Base-by-base conservation (phyloP, 2,888 invertebrate genomes). In the Drosophila cognata region DNA sequence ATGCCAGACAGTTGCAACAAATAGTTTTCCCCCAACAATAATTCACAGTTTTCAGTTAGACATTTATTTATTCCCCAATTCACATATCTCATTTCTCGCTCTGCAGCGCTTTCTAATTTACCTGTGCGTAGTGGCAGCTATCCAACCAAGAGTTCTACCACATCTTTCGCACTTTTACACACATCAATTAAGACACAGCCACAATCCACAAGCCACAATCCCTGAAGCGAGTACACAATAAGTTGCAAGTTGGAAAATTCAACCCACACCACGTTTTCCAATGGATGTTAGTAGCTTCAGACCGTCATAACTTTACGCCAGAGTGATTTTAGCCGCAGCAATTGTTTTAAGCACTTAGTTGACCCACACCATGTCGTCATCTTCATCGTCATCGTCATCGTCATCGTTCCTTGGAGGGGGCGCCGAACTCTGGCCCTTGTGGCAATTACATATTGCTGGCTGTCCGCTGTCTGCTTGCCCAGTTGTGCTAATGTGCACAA, bases 401-500 rank as follows among this genome's bases (percentile, higher is more conserved):
- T n/a, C 25, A 46, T 46, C 25, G 46, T 28, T 16, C 52, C 58
- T 63, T 35, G 35, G 35, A 51, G 46, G 57, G 82, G 80, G 66
- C 83, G 81, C 79, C 85, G 82, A 89, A 84, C 84, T 76, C 66
- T 69, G 78, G 67, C 74, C 79, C 56, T 21, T 57, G 52, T 53
- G 59, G 62, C 88, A 88, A 79, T 85, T 84, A 85, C 88, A 73
- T 90, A 65, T 56, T 53, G 5, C 29, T 2, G 53, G 53, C 21
- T 41, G 38, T 41, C 29, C 29, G 29, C 46, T 25, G 53, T 31
- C 61, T 28, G 43, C 61, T 65, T 64, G 29, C 31, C 60, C 69
- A 82, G 73, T 79, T 80, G 81, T 90, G 90, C 87, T 85, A 85
- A 85, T 90, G 87, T 74, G 81, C 66, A 78, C 87, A 90, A 86